A percentile compares a stretch with the other conserved stretches of the same genome.
These are phyloP conservation scores for Anguilla megastoma DNA, from an alignment of 2,797 vertebrate genomes.

Conservation along the genomic window DNA sequence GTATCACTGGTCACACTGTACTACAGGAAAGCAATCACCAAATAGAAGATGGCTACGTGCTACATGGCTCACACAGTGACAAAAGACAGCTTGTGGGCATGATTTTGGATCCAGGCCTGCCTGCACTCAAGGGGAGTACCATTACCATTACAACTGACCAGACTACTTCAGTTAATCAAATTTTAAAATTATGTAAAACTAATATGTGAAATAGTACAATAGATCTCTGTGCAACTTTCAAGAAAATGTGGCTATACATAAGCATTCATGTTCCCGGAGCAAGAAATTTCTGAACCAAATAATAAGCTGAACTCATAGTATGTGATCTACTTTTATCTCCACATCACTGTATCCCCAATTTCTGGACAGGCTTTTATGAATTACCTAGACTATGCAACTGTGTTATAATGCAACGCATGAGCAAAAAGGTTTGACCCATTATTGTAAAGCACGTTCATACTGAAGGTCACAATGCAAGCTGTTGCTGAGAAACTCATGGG, in stretches of 20 bases:
- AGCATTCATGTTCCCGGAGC: background rate
- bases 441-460: background rate
- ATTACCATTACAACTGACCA: background rate
- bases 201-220: background rate
- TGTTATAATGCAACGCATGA: conserved; percentile 22
- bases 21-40: background rate
- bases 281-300: conserved; percentile 28
- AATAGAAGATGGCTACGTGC: no score
- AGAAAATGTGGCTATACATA: background rate
- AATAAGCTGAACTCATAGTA: conserved; percentile 9
- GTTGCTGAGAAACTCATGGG: background rate
- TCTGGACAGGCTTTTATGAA: conserved; percentile 16
- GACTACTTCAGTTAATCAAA: background rate
- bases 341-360: conserved; percentile 20
- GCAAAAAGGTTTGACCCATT: conserved; percentile 23
- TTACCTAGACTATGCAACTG: background rate
- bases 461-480: conserved; percentile 26
- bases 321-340: conserved; percentile 12
- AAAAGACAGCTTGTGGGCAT: background rate
- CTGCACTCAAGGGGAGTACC: background rate
- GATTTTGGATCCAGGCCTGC: background rate
- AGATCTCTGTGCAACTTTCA: background rate
- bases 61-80: no score
- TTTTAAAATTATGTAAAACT: background rate
- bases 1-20: background rate